These are phyloP conservation scores for Epizoanthus scotinus DNA, from an alignment of 92 coral and sea anemone genomes.

Conservation along the genomic window DNA sequence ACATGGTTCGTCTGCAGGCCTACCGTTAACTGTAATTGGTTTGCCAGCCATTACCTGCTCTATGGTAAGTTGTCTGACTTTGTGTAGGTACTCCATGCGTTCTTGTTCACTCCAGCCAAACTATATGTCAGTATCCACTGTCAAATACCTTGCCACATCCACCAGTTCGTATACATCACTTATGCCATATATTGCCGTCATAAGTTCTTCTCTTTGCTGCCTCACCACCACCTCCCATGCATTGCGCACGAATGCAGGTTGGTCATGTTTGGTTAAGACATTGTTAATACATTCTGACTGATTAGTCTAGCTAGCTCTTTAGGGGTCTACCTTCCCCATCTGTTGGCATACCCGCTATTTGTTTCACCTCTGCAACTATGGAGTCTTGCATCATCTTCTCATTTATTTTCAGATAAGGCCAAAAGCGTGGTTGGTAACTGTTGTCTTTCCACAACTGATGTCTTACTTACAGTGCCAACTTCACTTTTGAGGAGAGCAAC, in stretches of 20 bases:
- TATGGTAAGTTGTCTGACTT: conserved; percentile 41
- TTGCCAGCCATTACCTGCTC: conserved; percentile 45
- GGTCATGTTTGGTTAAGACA: conserved; percentile 49
- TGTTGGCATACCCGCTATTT: conserved; percentile 58
- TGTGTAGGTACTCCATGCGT: conserved; percentile 34
- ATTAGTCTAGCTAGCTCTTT: conserved; percentile 44
- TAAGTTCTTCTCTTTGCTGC: conserved; percentile 43
- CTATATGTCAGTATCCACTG: conserved; percentile 46
- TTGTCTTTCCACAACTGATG: not conserved
- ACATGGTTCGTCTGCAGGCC: not conserved
- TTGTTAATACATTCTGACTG: conserved; percentile 61
- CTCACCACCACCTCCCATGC: conserved; percentile 51
- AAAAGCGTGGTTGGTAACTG: conserved; percentile 34
- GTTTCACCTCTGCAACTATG: conserved; percentile 45
- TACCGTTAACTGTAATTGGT: conserved; percentile 18
- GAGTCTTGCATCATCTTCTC: conserved; percentile 45
- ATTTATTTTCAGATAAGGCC: conserved; percentile 22
- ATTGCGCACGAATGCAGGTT: conserved; percentile 49
- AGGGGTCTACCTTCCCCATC: conserved; percentile 26
- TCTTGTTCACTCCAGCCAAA: conserved; percentile 45
- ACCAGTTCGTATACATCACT: conserved; percentile 63
- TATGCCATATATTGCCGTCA: conserved; percentile 46
- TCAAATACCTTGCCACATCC: conserved; percentile 24
- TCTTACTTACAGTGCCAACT: conserved; percentile 38
- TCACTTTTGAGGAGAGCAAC: conserved; percentile 28